These are phyloP conservation scores for Cheirogaleus major DNA, from an alignment of 2,797 vertebrate species.

Conservation along the genomic window DNA sequence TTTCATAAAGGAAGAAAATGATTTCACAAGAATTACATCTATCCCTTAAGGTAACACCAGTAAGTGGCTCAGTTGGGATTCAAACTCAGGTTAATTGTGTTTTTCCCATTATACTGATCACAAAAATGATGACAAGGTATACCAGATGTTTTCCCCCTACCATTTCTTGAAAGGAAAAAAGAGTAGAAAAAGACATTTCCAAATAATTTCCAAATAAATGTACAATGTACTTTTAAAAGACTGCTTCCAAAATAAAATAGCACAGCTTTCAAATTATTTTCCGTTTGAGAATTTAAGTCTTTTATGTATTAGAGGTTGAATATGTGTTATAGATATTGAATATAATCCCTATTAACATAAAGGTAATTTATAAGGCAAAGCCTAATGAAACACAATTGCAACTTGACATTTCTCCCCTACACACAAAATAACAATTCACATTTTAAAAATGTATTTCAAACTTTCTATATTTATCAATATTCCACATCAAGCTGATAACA, in stretches of 20 bases:
- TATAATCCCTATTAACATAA: background rate
- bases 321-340: background rate
- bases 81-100: background rate
- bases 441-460: background rate
- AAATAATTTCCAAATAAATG: conserved; percentile 25
- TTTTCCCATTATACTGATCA: background rate
- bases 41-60: conserved; percentile 3
- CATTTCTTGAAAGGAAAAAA: background rate
- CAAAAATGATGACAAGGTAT: background rate
- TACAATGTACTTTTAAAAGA: conserved; percentile 1
- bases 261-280: conserved; percentile 16
- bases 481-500: background rate
- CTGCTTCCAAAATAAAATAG: conserved; percentile 16
- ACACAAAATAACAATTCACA: background rate
- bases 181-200: conserved; percentile 18
- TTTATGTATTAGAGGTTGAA: background rate
- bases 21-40: background rate
- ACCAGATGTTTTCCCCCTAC: background rate
- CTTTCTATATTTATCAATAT: conserved; percentile 3
- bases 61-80: conserved; percentile 10
- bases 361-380: background rate
- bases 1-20: background rate
- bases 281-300: conserved; percentile 11
- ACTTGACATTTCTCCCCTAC: background rate
- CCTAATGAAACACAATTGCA: conserved; percentile 1